phyloP scores from a whole-genome alignment of 2,113 vertebrate species.

The Lasiurus borealis region DNA sequence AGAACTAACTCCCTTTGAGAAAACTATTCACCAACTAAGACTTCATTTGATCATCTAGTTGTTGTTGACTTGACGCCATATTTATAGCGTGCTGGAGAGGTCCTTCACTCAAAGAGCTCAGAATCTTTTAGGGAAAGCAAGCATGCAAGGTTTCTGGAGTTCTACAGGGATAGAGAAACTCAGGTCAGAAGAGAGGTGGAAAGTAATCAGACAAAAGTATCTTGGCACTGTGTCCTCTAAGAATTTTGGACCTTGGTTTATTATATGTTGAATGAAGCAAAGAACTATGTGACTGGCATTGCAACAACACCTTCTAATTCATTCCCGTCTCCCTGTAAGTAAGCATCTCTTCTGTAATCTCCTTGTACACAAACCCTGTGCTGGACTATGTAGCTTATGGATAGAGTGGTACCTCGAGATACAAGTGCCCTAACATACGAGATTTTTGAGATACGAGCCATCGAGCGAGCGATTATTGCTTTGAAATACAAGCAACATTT shows the following conservation, averaged over 20 bases:
- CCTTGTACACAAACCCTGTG: neutral
- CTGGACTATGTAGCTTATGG: neutral
- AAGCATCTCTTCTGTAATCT: neutral
- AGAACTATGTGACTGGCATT: neutral
- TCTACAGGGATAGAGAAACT: neutral
- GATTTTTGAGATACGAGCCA: too few species aligned
- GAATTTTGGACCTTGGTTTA: neutral
- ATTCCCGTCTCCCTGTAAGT: neutral
- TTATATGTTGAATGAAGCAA: neutral
- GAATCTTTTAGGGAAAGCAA: constrained; percentile 8
- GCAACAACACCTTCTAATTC: neutral
- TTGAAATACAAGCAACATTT: too few species aligned
- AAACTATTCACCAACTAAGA: neutral
- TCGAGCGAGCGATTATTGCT: too few species aligned
- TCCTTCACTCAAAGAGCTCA: neutral
- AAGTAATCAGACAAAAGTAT: neutral
- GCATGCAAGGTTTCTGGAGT: neutral
- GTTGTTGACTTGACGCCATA: neutral
- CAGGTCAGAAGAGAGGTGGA: neutral
- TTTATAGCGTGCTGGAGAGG: neutral
- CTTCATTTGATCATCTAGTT: neutral
- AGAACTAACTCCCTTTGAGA: constrained; percentile 11
- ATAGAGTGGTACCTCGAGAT: too few species aligned
- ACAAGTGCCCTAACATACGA: too few species aligned
- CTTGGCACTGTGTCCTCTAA: neutral